Conservation (phyloP, 1,140 invertebrate genomes). For the Macrostomum lignano region DNA sequence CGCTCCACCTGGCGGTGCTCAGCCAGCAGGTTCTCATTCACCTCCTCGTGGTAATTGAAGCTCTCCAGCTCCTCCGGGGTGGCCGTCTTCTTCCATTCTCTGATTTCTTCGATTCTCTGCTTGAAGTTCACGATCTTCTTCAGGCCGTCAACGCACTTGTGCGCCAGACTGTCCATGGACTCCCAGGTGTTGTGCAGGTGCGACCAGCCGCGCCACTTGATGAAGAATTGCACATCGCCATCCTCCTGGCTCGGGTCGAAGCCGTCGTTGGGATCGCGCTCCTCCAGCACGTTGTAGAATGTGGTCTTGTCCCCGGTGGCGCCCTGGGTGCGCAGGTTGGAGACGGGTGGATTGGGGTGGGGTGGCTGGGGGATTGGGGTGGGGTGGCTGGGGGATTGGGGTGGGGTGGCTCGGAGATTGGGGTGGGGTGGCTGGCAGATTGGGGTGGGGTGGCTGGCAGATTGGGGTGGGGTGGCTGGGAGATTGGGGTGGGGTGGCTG, state of each 20-base stretch:
- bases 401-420: too few relatives aligned
- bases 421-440: too few relatives aligned
- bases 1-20: too few relatives aligned
- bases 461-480: too few relatives aligned
- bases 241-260: conserved; percentile 32
- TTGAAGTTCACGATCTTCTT: conserved; percentile 91
- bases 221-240: conserved; percentile 57
- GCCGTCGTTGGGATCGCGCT: conserved; percentile 64
- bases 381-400: too few relatives aligned
- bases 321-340: too few relatives aligned
- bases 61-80: conserved; percentile 88
- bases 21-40: too few relatives aligned
- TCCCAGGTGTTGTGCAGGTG: conserved; percentile 98
- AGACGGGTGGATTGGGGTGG: too few relatives aligned
- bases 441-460: too few relatives aligned
- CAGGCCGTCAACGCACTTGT: conserved; percentile 58
- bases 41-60: too few relatives aligned
- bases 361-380: too few relatives aligned
- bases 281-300: conserved; percentile 71
- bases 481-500: too few relatives aligned
- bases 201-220: conserved; percentile 98
- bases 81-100: conserved; percentile 41
- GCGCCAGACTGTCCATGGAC: conserved; percentile 52
- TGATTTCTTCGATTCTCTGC: conserved; percentile 56
- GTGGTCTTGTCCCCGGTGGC: conserved; percentile 78